These are phyloP conservation scores for Megaptera novaeangliae DNA, from an alignment of 2,113 vertebrate species.

Conservation along the genomic window DNA sequence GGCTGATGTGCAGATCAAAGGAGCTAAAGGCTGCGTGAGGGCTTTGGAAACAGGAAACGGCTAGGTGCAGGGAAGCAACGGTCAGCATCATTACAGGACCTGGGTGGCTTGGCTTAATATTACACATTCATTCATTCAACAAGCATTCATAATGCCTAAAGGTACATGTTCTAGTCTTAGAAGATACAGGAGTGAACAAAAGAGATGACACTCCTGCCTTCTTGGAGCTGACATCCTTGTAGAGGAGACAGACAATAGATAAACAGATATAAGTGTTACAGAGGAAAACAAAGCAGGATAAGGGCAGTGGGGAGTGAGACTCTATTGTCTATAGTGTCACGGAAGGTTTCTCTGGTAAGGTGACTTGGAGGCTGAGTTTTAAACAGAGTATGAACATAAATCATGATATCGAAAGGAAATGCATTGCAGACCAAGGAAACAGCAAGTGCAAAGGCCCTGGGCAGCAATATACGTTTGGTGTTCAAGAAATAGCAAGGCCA, in stretches of 20 bases:
- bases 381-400: not conserved
- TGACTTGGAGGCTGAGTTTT: not conserved
- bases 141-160: not conserved
- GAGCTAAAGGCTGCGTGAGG: not conserved
- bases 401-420: not conserved
- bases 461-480: not conserved
- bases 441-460: not conserved
- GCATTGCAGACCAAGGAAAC: not conserved
- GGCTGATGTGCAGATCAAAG: not conserved
- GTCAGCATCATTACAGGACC: not conserved
- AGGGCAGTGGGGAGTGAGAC: not conserved
- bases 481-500: not conserved
- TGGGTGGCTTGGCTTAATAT: not conserved
- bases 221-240: not conserved
- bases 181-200: not conserved
- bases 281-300: not conserved
- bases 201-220: not conserved
- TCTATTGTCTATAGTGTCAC: not conserved
- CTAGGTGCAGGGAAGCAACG: rapidly evolving
- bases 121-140: not conserved
- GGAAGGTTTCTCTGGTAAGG: not conserved
- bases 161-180: not conserved
- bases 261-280: not conserved
- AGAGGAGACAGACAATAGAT: not conserved
- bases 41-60: not conserved